Base-by-base conservation (phyloP, 2,797 vertebrate genomes). In the Acanthurus lineatus region DNA sequence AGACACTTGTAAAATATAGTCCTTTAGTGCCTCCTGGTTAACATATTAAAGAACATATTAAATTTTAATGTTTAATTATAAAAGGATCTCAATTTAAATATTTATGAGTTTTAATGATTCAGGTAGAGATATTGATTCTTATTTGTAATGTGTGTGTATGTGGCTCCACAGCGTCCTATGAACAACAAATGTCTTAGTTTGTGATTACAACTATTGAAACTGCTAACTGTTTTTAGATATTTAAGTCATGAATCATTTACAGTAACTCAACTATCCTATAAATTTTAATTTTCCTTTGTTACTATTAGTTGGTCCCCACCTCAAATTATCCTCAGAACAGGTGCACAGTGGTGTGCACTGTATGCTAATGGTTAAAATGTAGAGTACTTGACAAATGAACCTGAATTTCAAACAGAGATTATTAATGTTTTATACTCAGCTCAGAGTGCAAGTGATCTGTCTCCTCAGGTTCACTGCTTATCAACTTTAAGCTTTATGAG, bases 41-140 rank as follows among this genome's bases (percentile, higher is more conserved):
- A 92, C 87, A 88, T 91, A 91, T 94, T 93, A 92, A 91, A 85
- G 80, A 89, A 91, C 40, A 64, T 78, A 93, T 95, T 87, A 91
- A 93, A 88, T 54, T 94, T 95, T 95, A 89, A 94, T 94, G 90
- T 92, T 91, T 94, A 94, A 95, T 95, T 95, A 95, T 86, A 87
- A 88, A 90, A 84, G 85, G 81, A 92, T 80, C 84, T 86, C 73
- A 80, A 84, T 93, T 95, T 52, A 93, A 95, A 91, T 92, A 94
- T 95, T 89, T 56, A 95, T 86, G 76, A 87, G 68, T 58, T 82
- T 69, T 87, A 88, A 93, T 92, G 89, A 92, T 85, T 82, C 85
- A 89, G 88, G 86, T 85, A 73, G 59, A 73, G 82, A 77, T 86
- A 90, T 79, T 60, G 25, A 71, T 77, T 85, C 76, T 56, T 78